Evolutionary conservation across 2,113 vertebrate genomes (phyloP), one percentile per base, ranked within the genome.

Genomic region (Cinclus cinclus): DNA sequence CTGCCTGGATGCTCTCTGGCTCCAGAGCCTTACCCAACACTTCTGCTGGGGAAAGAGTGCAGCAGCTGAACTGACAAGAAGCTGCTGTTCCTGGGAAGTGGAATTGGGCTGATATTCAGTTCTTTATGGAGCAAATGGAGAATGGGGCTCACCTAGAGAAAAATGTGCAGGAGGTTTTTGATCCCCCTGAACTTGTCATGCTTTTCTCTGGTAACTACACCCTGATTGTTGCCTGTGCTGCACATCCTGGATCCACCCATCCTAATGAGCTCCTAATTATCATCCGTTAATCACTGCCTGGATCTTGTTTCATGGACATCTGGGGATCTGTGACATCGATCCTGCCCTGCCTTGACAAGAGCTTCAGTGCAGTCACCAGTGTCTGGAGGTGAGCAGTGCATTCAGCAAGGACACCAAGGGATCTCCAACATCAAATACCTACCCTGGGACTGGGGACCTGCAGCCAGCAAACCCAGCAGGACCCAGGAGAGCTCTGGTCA

Each of bases 231-330:
- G 9, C 7, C 41, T 2, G 1, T 28, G 24, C 6, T 73, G 69
- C 35, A 44, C 19, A 28, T 8, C 25, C 5, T 8, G 11, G 7
- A 39, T 39, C 73, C 41, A 64, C 25, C 14, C 33, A 17, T 19
- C 49, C 41, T 10, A 10, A 31, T 20, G 62, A 80, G 33, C 41
- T 37, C 41, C 22, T 33, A 42, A 42, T 55, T 31, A 31, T 17
- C 23, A 59, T 5, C 35, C 42, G 11, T 27, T 23, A n/a, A 11
- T n/a, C 12, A 23, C 37, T 37, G 64, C 18, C 20, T 42, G 49
- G 11, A 39, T 12, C n/a, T 47, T 55, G 14, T 30, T 55, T 8
- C 4, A 5, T 6, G 3, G 14, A 9, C 21, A 3, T n/a, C 3
- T 30, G 33, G 10, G 21, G 37, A 42, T 15, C 21, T 58, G 28